A percentile compares a stretch with the other conserved stretches of the same genome.
These are phyloP conservation scores for Chelon labrosus DNA, from an alignment of 2,797 vertebrate species.

Conservation along the genomic window DNA sequence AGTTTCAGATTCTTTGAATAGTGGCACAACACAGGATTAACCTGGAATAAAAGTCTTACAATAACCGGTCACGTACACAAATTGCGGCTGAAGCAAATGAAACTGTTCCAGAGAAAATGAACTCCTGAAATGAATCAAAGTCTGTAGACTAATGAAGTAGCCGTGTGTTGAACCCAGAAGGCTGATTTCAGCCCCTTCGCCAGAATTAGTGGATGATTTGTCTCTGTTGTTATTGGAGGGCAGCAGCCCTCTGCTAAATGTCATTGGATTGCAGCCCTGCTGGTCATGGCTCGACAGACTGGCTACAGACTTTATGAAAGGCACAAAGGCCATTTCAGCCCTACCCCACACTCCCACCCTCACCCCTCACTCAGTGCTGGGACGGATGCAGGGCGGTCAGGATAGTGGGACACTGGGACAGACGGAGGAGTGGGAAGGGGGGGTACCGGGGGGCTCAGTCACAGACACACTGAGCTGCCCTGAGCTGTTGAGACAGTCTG, in stretches of 20 bases:
- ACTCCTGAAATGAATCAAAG: not conserved
- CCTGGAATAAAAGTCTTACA: not conserved
- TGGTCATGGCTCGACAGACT: conserved; percentile 40
- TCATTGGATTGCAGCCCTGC: conserved; percentile 37
- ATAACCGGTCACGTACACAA: not conserved
- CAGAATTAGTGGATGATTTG: conserved; percentile 25
- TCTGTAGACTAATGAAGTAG: not conserved
- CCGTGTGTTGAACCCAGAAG: not conserved
- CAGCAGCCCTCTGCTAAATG: conserved; percentile 22
- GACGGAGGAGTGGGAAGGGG: conserved; percentile 62
- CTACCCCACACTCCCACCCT: conserved; percentile 15
- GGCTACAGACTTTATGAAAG: conserved; percentile 63
- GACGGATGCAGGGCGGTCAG: conserved; percentile 52
- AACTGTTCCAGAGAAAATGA: not conserved
- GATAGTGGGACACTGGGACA: conserved; percentile 59
- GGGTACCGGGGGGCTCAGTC: conserved; percentile 51
- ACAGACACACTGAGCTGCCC: conserved; percentile 78
- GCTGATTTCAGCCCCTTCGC: not conserved
- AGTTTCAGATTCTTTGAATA: conserved; percentile 23
- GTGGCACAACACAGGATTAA: conserved; percentile 38
- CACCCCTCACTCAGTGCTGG: conserved; percentile 33
- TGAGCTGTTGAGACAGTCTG: conserved; percentile 78
- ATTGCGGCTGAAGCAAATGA: not conserved
- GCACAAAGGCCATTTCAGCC: conserved; percentile 67
- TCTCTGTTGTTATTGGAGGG: conserved; percentile 42